Evolutionary conservation across 2,113 vertebrate genomes (phyloP).

Genomic region (Apodemus speciosus): DNA sequence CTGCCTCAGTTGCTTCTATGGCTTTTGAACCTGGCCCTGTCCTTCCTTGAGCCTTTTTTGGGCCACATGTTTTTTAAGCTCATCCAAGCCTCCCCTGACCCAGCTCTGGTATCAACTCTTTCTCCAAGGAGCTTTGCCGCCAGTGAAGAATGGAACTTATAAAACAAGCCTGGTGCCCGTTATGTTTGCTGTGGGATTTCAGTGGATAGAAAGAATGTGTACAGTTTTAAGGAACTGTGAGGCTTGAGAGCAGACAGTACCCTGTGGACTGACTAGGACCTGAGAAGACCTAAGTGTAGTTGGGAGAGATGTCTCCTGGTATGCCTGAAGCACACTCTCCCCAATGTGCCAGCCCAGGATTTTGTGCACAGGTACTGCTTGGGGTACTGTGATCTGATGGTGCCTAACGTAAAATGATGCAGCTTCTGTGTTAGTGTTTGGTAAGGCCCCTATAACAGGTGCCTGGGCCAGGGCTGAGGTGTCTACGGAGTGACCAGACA

Average conservation of each 20-base stretch:
- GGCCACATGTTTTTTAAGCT: neutral
- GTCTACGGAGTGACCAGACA: neutral
- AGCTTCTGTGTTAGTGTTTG: neutral
- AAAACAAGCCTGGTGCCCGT: neutral
- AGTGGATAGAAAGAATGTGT: neutral
- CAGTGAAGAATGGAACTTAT: neutral
- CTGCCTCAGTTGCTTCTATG: neutral
- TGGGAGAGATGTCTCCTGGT: neutral
- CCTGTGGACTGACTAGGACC: neutral
- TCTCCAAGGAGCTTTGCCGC: neutral
- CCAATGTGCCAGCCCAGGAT: neutral
- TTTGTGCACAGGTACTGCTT: neutral
- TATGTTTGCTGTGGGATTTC: neutral
- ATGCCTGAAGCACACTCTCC: neutral
- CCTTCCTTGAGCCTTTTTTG: neutral
- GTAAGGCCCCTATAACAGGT: neutral
- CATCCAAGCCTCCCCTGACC: neutral
- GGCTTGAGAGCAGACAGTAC: neutral
- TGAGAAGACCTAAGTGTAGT: neutral
- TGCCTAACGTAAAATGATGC: neutral
- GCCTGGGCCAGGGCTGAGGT: neutral
- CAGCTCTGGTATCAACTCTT: neutral
- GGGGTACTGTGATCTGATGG: neutral
- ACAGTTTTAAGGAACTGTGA: neutral
- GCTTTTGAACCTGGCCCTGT: neutral